Conservation (phyloP, 1,140 invertebrate genomes). For the Brachionus rotundiformis region DNA sequence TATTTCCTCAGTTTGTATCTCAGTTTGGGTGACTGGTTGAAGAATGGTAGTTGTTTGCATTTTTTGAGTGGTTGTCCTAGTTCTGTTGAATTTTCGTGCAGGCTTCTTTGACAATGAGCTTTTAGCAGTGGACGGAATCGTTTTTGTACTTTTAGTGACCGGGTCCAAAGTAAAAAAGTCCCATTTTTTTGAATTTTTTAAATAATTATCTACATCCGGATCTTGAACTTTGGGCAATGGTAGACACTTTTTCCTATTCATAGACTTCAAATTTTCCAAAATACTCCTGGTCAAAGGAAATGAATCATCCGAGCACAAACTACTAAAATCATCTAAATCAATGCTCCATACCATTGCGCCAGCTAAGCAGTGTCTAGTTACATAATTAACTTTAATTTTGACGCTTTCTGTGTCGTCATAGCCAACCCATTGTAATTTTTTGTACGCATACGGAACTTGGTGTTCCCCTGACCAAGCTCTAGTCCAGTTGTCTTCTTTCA, state of each 20-base stretch:
- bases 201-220: slow-evolving; percentile 32
- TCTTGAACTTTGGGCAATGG: slow-evolving; percentile 14
- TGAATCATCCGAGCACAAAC: background rate
- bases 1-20: background rate
- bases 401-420: slow-evolving; percentile 44
- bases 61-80: background rate
- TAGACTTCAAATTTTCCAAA: background rate
- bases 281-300: slow-evolving; percentile 38
- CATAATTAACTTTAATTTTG: slow-evolving; percentile 50
- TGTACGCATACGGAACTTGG: slow-evolving; percentile 74
- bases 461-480: slow-evolving; percentile 33
- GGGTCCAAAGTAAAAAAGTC: background rate
- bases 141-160: background rate
- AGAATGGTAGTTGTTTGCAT: background rate
- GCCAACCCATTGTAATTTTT: slow-evolving; percentile 65
- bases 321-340: slow-evolving; percentile 50
- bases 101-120: background rate
- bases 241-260: slow-evolving; percentile 48
- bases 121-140: background rate
- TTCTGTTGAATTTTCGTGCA: background rate
- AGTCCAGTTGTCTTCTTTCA: slow-evolving; percentile 30
- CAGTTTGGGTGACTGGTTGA: background rate
- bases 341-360: slow-evolving; percentile 52
- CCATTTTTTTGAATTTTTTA: slow-evolving; percentile 5
- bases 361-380: slow-evolving; percentile 6